Evolutionary conservation across 1,140 invertebrate genomes (phyloP).

Genomic region (Lanistes nyassanus): DNA sequence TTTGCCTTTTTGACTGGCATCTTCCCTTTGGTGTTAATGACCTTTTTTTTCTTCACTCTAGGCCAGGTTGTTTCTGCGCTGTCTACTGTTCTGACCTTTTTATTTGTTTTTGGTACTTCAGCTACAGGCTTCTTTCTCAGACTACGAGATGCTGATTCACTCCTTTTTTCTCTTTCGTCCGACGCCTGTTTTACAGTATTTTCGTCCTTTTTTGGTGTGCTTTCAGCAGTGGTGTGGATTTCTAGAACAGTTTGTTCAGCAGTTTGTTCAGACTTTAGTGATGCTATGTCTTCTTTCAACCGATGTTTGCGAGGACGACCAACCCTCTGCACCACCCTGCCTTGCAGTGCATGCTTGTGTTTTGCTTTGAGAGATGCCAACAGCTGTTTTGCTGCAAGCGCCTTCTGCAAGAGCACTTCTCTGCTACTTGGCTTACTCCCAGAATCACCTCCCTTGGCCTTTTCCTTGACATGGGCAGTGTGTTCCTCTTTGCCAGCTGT

Average conservation of each 20-base stretch:
- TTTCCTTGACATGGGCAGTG: no score
- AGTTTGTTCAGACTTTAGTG: not conserved
- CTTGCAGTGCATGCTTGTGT: slow-evolving; percentile 22
- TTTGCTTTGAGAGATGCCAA: slow-evolving; percentile 23
- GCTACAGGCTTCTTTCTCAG: not conserved
- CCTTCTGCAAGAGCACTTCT: slow-evolving; percentile 7
- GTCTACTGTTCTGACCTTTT: not conserved
- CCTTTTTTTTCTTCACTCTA: slow-evolving; percentile 13
- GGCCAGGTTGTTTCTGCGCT: not conserved
- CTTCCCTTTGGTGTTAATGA: not conserved
- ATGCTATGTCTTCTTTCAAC: not conserved
- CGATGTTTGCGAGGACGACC: slow-evolving; percentile 14
- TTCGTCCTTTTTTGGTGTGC: not conserved
- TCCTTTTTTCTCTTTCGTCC: not conserved
- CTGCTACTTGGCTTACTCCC: not conserved
- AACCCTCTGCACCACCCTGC: slow-evolving; percentile 12
- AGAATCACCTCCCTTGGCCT: no score
- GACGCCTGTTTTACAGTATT: not conserved
- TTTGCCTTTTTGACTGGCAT: not conserved
- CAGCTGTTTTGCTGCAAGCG: slow-evolving; percentile 13
- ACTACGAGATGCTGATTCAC: not conserved
- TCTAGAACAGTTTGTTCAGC: not conserved
- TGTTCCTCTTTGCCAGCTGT: no score
- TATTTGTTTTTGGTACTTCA: no score
- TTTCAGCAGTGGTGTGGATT: not conserved